A percentile compares a stretch with the other conserved stretches of the same genome.
phyloP scores from a whole-genome alignment of 2,888 invertebrate species.

The Danaus chrysippus region DNA sequence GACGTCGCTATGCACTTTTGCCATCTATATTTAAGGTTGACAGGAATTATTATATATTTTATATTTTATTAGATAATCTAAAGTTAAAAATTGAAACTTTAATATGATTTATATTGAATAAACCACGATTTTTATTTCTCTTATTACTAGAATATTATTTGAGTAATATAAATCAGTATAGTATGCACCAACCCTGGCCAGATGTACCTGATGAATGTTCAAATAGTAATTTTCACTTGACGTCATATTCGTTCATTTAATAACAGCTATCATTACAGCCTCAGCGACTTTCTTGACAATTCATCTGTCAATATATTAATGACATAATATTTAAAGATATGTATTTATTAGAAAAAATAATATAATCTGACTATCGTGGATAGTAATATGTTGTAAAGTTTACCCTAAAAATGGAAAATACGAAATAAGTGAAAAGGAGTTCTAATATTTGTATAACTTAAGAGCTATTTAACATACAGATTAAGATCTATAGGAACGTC shows the following conservation, averaged over 20 bases:
- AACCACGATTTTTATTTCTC: no score
- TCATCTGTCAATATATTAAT: not conserved
- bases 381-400: not conserved
- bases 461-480: no score
- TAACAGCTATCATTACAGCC: slow-evolving; percentile 1
- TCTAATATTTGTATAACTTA: no score
- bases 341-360: not conserved
- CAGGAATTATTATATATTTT: not conserved
- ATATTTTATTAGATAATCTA: not conserved
- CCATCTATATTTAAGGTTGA: slow-evolving; percentile 36
- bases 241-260: not conserved
- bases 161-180: no score
- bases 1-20: slow-evolving; percentile 41
- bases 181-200: not conserved
- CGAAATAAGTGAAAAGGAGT: no score
- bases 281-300: slow-evolving; percentile 3
- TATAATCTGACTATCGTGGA: not conserved
- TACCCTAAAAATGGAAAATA: no score
- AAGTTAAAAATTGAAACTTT: no score
- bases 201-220: not conserved
- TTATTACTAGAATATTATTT: no score
- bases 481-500: no score
- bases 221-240: slow-evolving; percentile 6
- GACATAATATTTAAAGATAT: not conserved
- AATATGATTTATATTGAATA: no score